These are phyloP conservation scores for Tachysurus vachellii DNA, from an alignment of 2,113 vertebrate genomes.

Conservation along the genomic window DNA sequence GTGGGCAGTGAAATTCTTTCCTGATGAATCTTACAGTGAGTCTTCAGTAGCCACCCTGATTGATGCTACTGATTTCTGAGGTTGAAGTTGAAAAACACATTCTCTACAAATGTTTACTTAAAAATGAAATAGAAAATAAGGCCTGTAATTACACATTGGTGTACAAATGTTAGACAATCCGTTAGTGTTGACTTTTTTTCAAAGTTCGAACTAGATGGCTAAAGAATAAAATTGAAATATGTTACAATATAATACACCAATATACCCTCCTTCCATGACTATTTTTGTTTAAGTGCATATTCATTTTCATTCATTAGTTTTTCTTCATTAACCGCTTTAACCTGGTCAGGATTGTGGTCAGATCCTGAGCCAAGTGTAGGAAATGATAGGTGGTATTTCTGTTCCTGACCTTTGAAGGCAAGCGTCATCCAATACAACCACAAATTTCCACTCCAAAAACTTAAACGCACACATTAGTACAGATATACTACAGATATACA, in stretches of 20 bases:
- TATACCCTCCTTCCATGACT: background rate
- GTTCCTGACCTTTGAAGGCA: constrained; percentile 15
- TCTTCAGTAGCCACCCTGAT: background rate
- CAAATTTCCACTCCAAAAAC: constrained; percentile 14
- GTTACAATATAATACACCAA: background rate
- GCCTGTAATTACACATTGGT: background rate
- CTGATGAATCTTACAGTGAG: constrained; percentile 4
- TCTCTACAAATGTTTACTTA: background rate
- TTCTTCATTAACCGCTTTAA: background rate
- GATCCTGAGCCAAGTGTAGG: background rate
- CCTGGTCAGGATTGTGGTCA: background rate
- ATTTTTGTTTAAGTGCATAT: background rate
- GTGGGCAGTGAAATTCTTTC: background rate
- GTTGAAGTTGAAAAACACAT: background rate
- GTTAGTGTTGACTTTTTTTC: background rate
- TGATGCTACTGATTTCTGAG: background rate
- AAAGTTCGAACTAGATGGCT: background rate
- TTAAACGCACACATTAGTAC: constrained; percentile 27
- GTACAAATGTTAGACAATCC: background rate
- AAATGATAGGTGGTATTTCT: constrained; percentile 7
- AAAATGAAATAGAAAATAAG: background rate
- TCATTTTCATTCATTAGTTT: background rate
- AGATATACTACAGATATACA: background rate
- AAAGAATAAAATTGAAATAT: background rate
- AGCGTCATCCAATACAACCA: constrained; percentile 20